Conservation (phyloP, 2,113 vertebrate species). For the Pithys albifrons region DNA sequence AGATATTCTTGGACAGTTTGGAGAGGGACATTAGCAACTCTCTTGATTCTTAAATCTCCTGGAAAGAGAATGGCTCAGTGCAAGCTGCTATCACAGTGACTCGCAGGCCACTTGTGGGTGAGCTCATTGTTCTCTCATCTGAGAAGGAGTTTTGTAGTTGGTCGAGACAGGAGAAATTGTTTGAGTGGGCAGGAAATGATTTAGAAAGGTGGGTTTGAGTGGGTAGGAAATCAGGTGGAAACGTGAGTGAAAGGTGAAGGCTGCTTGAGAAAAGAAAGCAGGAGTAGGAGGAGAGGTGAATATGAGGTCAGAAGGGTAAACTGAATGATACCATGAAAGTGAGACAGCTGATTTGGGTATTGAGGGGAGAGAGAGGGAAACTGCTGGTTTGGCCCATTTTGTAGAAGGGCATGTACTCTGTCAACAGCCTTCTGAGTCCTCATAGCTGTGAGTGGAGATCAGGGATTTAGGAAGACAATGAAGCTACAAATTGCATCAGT, state of each 20-base stretch:
- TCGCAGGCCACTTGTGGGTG: not conserved
- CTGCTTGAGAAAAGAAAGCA: not conserved
- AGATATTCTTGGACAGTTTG: not conserved
- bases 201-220: not conserved
- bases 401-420: not conserved
- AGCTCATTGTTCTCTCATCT: not conserved
- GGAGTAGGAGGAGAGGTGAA: not conserved
- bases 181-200: not conserved
- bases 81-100: not conserved
- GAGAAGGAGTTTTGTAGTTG: not conserved
- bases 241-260: not conserved
- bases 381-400: not conserved
- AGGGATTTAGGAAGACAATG: not conserved
- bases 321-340: not conserved
- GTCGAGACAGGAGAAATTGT: not conserved
- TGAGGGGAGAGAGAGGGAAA: not conserved
- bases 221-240: slow-evolving; percentile 2
- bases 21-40: not conserved
- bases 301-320: not conserved
- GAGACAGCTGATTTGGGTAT: not conserved
- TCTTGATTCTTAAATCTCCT: not conserved
- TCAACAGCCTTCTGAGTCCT: not conserved
- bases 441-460: not conserved
- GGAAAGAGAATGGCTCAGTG: not conserved
- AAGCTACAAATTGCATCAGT: not conserved